Percentiles rank a stretch among this genome's conserved stretches.
phyloP scores from a whole-genome alignment of 2,113 vertebrate species.

The Malurus melanocephalus region DNA sequence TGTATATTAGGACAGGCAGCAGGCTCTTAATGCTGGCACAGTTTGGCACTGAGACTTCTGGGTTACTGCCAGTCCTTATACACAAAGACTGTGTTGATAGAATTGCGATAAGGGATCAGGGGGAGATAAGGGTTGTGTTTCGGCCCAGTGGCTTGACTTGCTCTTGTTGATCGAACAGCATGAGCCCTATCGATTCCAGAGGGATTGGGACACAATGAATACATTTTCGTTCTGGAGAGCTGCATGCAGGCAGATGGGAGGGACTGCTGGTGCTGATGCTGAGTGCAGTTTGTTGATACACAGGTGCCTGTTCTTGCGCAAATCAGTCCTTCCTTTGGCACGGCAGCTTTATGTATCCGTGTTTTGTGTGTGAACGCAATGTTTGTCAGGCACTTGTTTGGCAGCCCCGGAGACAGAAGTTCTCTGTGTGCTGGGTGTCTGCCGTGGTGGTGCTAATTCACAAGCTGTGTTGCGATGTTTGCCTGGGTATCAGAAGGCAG shows the following conservation, averaged over 20 bases:
- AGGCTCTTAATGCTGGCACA: not conserved
- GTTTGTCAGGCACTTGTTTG: slow-evolving; percentile 45
- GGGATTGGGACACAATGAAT: not conserved
- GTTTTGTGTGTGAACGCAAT: slow-evolving; percentile 37
- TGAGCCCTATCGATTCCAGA: not conserved
- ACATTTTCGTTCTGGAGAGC: not conserved
- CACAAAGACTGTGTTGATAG: slow-evolving; percentile 25
- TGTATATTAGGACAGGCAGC: not conserved
- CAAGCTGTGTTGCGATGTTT: not conserved
- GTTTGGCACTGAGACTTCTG: slow-evolving; percentile 4
- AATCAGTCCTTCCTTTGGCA: slow-evolving; percentile 33
- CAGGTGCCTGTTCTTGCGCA: slow-evolving; percentile 21
- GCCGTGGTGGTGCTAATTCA: not conserved
- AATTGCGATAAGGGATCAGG: not conserved
- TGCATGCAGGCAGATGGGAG: slow-evolving; percentile 3
- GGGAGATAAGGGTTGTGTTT: slow-evolving; percentile 7
- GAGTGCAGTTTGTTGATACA: slow-evolving; percentile 36
- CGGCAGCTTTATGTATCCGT: slow-evolving; percentile 18
- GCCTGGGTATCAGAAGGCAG: slow-evolving; percentile 1
- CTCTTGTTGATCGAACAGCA: slow-evolving; percentile 5
- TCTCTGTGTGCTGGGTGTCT: not conserved
- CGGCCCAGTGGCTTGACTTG: slow-evolving; percentile 17
- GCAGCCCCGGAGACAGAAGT: slow-evolving; percentile 30
- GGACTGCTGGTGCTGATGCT: slow-evolving; percentile 12
- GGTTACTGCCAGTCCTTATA: slow-evolving; percentile 1